These are phyloP conservation scores for Microvelia longipes DNA, from an alignment of 1,140 invertebrate species.

Conservation along the genomic window DNA sequence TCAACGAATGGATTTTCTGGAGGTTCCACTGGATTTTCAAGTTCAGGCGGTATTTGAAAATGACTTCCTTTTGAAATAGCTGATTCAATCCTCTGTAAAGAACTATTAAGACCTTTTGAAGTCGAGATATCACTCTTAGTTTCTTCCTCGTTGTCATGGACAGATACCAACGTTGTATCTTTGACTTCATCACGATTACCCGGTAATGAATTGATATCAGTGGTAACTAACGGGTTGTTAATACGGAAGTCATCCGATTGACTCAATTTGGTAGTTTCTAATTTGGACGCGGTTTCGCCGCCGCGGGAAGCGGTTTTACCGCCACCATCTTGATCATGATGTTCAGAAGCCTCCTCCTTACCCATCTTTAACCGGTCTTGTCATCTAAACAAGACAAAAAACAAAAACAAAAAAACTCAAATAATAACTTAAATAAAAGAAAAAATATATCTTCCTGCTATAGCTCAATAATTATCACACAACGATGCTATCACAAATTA, in stretches of 20 bases:
- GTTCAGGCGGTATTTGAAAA: not conserved
- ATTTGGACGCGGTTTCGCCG: no score
- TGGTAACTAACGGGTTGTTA: not conserved
- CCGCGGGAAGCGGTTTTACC: no score
- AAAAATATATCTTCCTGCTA: no score
- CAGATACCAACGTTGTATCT: not conserved
- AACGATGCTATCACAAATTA: no score
- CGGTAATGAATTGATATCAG: not conserved
- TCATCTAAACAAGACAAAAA: not conserved
- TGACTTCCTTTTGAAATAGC: not conserved
- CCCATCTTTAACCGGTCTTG: not conserved
- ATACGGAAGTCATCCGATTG: no score
- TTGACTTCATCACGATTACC: not conserved
- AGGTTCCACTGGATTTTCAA: not conserved
- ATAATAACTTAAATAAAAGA: no score
- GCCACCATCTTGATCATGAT: no score
- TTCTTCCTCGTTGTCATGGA: not conserved
- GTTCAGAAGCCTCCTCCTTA: not conserved
- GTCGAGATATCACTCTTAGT: not conserved
- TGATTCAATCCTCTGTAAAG: not conserved
- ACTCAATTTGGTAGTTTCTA: no score
- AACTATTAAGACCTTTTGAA: not conserved
- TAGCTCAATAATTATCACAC: no score
- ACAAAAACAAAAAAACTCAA: no score
- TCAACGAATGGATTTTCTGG: no score